Percentiles rank a stretch among this genome's conserved stretches.
Evolutionary conservation across 2,888 invertebrate genomes (phyloP).

Genomic region (Mycalesis mineus): DNA sequence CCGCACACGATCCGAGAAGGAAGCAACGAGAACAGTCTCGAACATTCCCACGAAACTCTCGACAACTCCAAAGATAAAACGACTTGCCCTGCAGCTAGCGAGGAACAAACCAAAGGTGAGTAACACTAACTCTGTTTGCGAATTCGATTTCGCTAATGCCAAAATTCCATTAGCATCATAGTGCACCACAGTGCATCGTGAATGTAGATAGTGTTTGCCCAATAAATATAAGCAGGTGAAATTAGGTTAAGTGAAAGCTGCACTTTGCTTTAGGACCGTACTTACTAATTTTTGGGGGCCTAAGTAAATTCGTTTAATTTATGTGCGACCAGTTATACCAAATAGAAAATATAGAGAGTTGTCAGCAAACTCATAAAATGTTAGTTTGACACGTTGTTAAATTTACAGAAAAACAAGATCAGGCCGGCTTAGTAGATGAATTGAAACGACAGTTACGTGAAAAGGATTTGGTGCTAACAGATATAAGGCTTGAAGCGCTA

Average conservation of each 20-base stretch:
- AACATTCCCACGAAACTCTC: slow-evolving; percentile 71
- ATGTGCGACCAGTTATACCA: slow-evolving; percentile 17
- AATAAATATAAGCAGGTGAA: slow-evolving; percentile 16
- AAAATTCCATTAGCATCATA: slow-evolving; percentile 14
- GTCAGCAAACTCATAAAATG: neutral
- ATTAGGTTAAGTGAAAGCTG: slow-evolving; percentile 23
- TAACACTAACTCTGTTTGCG: slow-evolving; percentile 1
- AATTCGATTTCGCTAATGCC: slow-evolving; percentile 16
- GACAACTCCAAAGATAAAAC: slow-evolving; percentile 59
- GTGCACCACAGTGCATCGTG: slow-evolving; percentile 10
- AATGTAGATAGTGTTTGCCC: slow-evolving; percentile 9
- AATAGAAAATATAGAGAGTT: slow-evolving; percentile 21
- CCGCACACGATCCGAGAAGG: slow-evolving; percentile 74
- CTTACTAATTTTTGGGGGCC: slow-evolving; percentile 11
- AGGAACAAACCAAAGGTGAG: slow-evolving; percentile 70
- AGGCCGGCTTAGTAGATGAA: slow-evolving; percentile 82
- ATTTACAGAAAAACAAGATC: slow-evolving; percentile 70
- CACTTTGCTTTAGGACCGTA: slow-evolving; percentile 1
- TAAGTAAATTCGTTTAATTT: slow-evolving; percentile 18
- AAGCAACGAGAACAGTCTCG: slow-evolving; percentile 74
- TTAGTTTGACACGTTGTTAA: slow-evolving; percentile 4
- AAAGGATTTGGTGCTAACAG: slow-evolving; percentile 97
- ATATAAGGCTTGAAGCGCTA: slow-evolving; percentile 96
- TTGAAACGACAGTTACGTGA: slow-evolving; percentile 95
- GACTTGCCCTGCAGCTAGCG: slow-evolving; percentile 50